Base-by-base conservation (phyloP, 2,888 invertebrate genomes). In the Drosophila mayaguana region DNA sequence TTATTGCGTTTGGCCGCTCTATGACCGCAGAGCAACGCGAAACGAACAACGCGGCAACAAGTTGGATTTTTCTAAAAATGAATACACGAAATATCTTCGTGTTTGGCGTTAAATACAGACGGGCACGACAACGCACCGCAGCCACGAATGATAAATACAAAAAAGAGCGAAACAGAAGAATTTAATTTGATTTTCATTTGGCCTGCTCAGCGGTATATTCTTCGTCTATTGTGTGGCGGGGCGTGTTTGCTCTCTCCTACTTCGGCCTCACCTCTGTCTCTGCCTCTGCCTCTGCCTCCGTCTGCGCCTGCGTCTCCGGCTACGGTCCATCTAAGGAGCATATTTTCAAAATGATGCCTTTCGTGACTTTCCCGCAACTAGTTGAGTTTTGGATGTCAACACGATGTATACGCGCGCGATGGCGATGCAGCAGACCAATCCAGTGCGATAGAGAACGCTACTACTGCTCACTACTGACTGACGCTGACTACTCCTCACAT, bases 321-420 rank as follows among this genome's bases (percentile, higher is more conserved):
- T 71, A 68, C 77, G 89, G 86, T 90, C 92, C 92, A 92, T 92
- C 92, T 92, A 92, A 91, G 92, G 92, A 90, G 91, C 92, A 92
- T 92, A 92, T 92, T 91, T 91, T 89, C 53, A 78, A 73, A 81
- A 88, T 70, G 73, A 82, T 85, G 84, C 87, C 82, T 86, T 86
- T 80, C 80, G 82, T 88, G 86, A 83, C 84, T 91, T 91, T 92
- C 81, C 74, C 81, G 73, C 80, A 81, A 85, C 87, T 91, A 93
- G 93, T 93, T 92, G 91, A 92, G 92, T 92, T 92, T 92, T 92
- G 91, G 91, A 91, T 92, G 92, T 92, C 92, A 91, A 86, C 89
- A 91, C 88, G 92, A 85, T 81, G 88, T 87, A 83, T 86, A 83
- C 91, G 88, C 83, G 90, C 72, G 64, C 60, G 77, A 60, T 67